Base-by-base conservation (phyloP, 2,888 invertebrate genomes). In the Cotesia congregata region DNA sequence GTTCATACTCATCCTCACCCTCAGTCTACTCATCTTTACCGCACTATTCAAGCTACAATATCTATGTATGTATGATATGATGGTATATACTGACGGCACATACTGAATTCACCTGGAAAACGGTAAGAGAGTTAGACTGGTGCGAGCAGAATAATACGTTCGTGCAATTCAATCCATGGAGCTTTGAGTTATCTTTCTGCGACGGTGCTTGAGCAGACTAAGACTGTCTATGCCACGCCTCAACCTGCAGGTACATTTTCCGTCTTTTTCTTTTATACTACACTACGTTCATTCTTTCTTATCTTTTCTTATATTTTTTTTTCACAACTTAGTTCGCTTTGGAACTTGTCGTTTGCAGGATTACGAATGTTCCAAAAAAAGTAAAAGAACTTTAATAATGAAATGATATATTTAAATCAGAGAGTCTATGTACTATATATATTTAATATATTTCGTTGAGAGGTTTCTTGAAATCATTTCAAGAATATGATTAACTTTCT, bases 321-420 rank as follows among this genome's bases (percentile, higher is more conserved):
- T 60, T 20, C n/a, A 59, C 70, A 9, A 72, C 72, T 65, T 60
- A 59, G 39, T 39, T 38, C 38, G 17, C 61, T 39, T 60, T 61
- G 62, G 61, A 68, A 38, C 65, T 59, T 73, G 72, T 64, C 64
- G 81, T 82, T 78, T 76, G 78, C 78, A 79, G 81, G 83, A 83
- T 83, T 81, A 83, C 81, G 82, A 83, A 83, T 82, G 83, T 82
- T 79, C 81, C 80, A 79, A 80, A 77, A 74, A 40, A 50, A 67
- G 74, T 80, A 82, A 80, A 80, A 84, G 80, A 81, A 79, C 81
- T 74, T 61, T 78, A 12, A 50, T 81, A 83, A 84, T 85, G 81
- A 85, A 83, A 84, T 85, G 81, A 85, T 85, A 84, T 84, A 86
- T 85, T 84, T 83, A 85, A 83, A 83, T 83, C 80, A 80, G 79